Evolutionary conservation across 2,888 invertebrate species (phyloP), one percentile per base, ranked within the genome.

Genomic region (Myathropa florea): DNA sequence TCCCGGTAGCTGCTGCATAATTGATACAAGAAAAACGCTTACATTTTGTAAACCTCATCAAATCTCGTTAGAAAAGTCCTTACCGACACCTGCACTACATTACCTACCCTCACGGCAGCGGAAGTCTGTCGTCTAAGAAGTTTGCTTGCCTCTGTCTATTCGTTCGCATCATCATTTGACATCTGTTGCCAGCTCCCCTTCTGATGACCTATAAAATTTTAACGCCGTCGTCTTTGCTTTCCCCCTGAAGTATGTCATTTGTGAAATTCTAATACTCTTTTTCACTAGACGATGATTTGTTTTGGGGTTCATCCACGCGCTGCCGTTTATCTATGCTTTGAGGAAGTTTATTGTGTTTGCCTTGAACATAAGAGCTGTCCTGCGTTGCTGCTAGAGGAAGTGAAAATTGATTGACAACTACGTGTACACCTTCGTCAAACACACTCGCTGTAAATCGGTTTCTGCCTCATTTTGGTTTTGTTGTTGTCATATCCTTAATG

Each of bases 371-470:
- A 71, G 21, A 46, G 18, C 71, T 60, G 24, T n/a, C 39, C 61
- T 28, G 7, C 28, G n/a, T n/a, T 46, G 46, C 33, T 9, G 33
- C 24, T 59, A 46, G 18, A 21, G 55, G 57, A 30, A 12, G 53
- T n/a, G 33, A 23, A 68, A 33, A 68, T 36, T 57, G 57, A 57
- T 70, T 70, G 70, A 70, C 70, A 70, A 39, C 23, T 33, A 23
- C 18, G 46, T 33, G 24, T 59, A 57, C 59, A 39, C 70, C 70
- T 70, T 57, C 26, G 26, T 59, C 67, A 68, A 55, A 18, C 33
- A 55, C 23, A 57, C 9, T 55, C 23, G 30, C 24, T 26, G 28
- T 23, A 14, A 57, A 53, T 53, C 26, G 18, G 12, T 53, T 53
- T 14, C 1, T 64, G 24, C 14, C 18, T 18, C 33, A 26, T 24